Conservation (phyloP, 2,113 vertebrate species). For the Marcusenius ussheri region DNA sequence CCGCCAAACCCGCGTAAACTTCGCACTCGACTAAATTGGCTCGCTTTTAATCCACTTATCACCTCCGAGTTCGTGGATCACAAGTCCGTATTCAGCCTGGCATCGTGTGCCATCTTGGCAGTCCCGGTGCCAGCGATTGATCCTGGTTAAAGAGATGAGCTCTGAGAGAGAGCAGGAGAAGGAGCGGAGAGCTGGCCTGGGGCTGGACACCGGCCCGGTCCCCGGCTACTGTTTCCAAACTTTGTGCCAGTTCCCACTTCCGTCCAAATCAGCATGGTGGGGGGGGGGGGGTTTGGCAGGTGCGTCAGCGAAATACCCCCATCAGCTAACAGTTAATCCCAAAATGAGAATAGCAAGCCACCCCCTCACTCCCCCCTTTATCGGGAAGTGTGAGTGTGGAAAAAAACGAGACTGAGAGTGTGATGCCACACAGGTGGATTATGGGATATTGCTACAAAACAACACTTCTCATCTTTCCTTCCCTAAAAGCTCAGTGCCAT, state of each 20-base stretch:
- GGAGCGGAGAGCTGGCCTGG: neutral
- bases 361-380: neutral
- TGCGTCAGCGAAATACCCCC: neutral
- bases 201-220: neutral
- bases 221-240: neutral
- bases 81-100: neutral
- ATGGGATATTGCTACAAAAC: neutral
- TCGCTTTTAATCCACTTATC: constrained; percentile 9
- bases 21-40: neutral
- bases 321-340: neutral
- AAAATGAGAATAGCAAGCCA: neutral
- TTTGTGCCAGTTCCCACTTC: constrained; percentile 12
- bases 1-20: neutral
- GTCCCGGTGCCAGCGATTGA: neutral
- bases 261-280: neutral
- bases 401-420: neutral
- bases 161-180: neutral
- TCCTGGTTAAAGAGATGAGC: neutral
- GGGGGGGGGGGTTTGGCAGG: neutral
- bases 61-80: neutral
- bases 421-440: neutral
- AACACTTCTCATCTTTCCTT: neutral
- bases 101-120: neutral
- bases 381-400: neutral
- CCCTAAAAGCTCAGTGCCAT: neutral